Percentiles rank a stretch among this genome's conserved stretches.
Conservation (phyloP, 2,113 vertebrate species). For the Phaethornis superciliosus region DNA sequence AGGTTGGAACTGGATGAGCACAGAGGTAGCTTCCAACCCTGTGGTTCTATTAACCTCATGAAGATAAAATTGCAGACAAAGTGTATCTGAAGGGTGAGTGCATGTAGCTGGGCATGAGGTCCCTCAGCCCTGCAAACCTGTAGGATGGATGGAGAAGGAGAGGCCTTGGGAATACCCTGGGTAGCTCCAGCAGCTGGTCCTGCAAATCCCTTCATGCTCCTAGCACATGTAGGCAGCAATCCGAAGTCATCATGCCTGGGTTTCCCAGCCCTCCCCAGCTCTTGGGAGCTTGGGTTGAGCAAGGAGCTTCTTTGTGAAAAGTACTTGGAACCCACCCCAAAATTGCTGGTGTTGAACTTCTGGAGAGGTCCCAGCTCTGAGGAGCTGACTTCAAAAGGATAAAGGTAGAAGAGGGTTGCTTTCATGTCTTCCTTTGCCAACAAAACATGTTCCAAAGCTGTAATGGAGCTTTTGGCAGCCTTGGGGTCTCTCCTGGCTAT, state of each 20-base stretch:
- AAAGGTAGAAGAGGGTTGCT: background rate
- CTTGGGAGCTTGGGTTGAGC: background rate
- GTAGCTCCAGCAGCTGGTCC: background rate
- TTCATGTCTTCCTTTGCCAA: background rate
- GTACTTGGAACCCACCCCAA: background rate
- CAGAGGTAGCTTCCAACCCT: too few relatives aligned
- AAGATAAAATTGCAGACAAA: too few relatives aligned
- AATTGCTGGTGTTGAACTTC: background rate
- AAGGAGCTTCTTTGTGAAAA: background rate
- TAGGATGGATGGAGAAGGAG: background rate
- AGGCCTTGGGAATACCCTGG: background rate
- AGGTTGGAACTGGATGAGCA: too few relatives aligned
- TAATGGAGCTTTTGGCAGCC: background rate
- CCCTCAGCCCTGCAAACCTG: background rate
- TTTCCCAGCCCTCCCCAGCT: background rate
- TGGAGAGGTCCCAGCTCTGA: background rate
- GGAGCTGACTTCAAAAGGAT: background rate
- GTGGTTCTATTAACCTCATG: too few relatives aligned
- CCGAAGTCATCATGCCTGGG: background rate
- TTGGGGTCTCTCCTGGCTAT: background rate
- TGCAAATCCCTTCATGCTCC: background rate
- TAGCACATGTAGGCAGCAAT: accelerated
- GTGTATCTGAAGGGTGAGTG: background rate
- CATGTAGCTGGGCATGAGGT: background rate
- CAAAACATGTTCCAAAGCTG: accelerated